phyloP scores from a whole-genome alignment of 1,140 invertebrate species.

The Pentalonia nigronervosa region DNA sequence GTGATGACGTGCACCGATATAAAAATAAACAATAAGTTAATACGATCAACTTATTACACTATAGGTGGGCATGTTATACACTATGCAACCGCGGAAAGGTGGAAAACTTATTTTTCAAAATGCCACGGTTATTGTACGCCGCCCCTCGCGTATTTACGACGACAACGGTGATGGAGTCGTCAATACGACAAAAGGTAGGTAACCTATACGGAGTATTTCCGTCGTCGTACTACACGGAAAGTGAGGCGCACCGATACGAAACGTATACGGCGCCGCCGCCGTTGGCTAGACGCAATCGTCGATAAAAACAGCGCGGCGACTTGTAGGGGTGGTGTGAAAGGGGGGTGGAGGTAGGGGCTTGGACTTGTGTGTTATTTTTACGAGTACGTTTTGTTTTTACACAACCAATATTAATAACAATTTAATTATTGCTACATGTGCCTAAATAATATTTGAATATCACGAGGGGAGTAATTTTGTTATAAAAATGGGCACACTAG shows the following conservation, averaged over 20 bases:
- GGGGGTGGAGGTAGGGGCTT: too few relatives aligned
- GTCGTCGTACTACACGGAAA: background rate
- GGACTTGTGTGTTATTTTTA: background rate
- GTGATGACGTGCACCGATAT: background rate
- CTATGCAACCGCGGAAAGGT: background rate
- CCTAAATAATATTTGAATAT: background rate
- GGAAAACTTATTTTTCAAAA: background rate
- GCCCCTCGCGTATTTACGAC: background rate
- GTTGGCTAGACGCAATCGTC: background rate
- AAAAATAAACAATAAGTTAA: background rate
- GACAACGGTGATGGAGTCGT: background rate
- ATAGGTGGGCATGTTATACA: too few relatives aligned
- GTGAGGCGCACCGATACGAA: background rate
- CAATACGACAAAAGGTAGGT: slow-evolving; percentile 1
- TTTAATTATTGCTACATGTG: background rate
- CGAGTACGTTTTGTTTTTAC: background rate
- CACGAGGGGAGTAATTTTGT: background rate
- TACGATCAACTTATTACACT: background rate
- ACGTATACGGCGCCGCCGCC: background rate
- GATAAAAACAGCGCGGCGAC: background rate
- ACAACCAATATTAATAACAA: background rate
- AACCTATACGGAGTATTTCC: background rate
- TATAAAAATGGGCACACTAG: background rate
- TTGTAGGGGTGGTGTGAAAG: background rate
- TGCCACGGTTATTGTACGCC: background rate